Conservation (phyloP, 2,113 vertebrate species). For the Sinocyclocheilus anshuiensis region DNA sequence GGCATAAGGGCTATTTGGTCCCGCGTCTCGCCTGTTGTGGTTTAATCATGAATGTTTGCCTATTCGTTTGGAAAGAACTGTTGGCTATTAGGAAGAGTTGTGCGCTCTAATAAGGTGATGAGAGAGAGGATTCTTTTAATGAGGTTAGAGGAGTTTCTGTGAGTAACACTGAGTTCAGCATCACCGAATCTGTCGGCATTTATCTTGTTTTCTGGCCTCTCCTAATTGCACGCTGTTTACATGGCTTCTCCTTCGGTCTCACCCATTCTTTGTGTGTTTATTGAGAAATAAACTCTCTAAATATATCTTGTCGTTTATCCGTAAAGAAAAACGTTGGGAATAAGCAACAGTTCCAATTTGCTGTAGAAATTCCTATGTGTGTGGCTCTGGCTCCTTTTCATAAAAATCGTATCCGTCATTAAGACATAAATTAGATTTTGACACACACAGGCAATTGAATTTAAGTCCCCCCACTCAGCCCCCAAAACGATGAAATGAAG, state of each 20-base stretch:
- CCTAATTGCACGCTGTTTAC: conserved; percentile 58
- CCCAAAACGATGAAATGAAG: conserved; percentile 76
- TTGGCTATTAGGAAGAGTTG: conserved; percentile 55
- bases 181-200: conserved; percentile 66
- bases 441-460: conserved; percentile 69
- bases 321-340: background rate
- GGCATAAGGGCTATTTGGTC: conserved; percentile 71
- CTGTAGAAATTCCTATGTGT: conserved; percentile 48
- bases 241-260: background rate
- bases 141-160: conserved; percentile 49
- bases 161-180: conserved; percentile 58
- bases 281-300: background rate
- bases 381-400: conserved; percentile 69
- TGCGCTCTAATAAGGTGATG: conserved; percentile 60
- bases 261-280: background rate
- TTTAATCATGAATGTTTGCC: conserved; percentile 71
- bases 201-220: conserved; percentile 65
- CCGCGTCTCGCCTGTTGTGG: conserved; percentile 46
- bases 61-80: conserved; percentile 75
- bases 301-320: conserved; percentile 57
- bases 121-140: conserved; percentile 32
- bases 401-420: conserved; percentile 80
- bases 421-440: conserved; percentile 78
- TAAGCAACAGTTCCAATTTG: conserved; percentile 26
- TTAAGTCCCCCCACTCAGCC: conserved; percentile 61